Conservation (phyloP, 2,797 vertebrate species). For the Clamator glandarius region DNA sequence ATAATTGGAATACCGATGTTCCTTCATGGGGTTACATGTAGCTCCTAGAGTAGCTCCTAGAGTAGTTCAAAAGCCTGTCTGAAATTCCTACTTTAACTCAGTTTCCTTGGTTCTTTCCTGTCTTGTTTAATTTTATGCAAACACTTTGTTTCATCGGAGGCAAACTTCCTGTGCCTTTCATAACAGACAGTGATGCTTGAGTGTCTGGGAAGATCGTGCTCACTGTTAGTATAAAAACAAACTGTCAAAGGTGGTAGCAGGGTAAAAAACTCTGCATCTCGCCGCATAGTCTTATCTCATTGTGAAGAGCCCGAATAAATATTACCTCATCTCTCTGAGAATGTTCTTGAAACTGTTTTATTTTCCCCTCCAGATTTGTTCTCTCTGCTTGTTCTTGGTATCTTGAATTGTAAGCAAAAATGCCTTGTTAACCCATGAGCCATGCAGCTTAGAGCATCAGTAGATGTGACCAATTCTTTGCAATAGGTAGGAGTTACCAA, state of each 20-base stretch:
- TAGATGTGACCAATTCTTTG: slow-evolving; percentile 7
- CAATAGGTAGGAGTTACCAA: not conserved
- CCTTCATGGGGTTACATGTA: not conserved
- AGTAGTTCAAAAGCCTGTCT: not conserved
- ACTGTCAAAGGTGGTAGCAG: not conserved
- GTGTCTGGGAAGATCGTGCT: not conserved
- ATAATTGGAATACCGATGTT: not conserved
- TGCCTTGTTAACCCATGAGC: slow-evolving; percentile 24
- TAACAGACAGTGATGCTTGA: not conserved
- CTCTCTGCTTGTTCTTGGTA: not conserved
- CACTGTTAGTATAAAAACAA: not conserved
- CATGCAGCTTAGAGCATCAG: not conserved
- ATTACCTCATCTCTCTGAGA: slow-evolving; percentile 9
- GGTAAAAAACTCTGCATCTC: not conserved
- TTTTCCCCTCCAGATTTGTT: not conserved
- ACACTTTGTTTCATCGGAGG: not conserved
- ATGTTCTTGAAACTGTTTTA: not conserved
- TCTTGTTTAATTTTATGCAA: not conserved
- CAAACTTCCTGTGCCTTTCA: slow-evolving; percentile 21
- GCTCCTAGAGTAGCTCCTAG: not conserved
- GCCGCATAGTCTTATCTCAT: not conserved
- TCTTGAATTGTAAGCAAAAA: not conserved
- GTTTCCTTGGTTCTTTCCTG: not conserved
- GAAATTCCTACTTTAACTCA: not conserved
- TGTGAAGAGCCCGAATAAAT: slow-evolving; percentile 3